Conservation (phyloP, 2,113 vertebrate species). For the Oenanthe oenanthe region DNA sequence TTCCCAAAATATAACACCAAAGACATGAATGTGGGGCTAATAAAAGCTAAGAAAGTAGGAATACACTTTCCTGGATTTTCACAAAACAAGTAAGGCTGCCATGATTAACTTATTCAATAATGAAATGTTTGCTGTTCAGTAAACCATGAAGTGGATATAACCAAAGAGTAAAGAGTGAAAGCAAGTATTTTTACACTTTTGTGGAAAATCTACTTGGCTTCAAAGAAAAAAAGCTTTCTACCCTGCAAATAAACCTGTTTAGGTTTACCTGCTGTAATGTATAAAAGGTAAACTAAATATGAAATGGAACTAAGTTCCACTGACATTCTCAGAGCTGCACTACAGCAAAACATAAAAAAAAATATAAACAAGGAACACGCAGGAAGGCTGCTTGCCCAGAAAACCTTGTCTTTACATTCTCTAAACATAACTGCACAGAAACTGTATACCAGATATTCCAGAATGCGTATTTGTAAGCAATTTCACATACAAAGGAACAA, state of each 20-base stretch:
- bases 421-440: not conserved
- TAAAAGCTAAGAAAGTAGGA: not conserved
- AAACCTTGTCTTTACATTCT: not conserved
- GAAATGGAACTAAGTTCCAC: not conserved
- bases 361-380: not conserved
- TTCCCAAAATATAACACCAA: not conserved
- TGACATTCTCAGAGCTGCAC: not conserved
- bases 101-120: not conserved
- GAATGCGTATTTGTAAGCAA: not conserved
- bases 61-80: not conserved
- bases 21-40: not conserved
- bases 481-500: not conserved
- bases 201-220: not conserved
- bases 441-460: not conserved
- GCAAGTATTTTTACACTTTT: not conserved
- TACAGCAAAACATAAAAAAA: not conserved
- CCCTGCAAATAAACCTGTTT: not conserved
- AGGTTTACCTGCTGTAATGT: not conserved
- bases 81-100: not conserved
- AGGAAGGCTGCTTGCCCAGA: not conserved
- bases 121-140: not conserved
- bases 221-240: not conserved
- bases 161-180: not conserved
- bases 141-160: not conserved
- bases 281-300: not conserved